A percentile compares a stretch with the other conserved stretches of the same genome.
These are phyloP conservation scores for Aphidius ervi DNA, from an alignment of 1,140 invertebrate species.

Conservation along the genomic window DNA sequence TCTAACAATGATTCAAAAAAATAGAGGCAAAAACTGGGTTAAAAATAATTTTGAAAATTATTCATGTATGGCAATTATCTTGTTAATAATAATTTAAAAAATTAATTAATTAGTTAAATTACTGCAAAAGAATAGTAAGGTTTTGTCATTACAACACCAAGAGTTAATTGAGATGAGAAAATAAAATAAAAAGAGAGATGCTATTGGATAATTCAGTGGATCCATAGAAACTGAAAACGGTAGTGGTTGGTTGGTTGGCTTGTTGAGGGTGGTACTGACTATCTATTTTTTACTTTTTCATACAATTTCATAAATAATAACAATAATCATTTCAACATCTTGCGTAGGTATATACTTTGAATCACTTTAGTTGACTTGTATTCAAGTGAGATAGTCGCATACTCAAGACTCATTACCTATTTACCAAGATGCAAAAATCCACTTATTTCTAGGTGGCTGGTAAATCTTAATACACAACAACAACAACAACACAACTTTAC, in stretches of 20 bases:
- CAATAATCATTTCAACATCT: not conserved
- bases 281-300: not conserved
- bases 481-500: not conserved
- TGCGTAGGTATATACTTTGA: not conserved
- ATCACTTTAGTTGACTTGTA: not conserved
- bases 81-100: no score
- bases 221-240: constrained; percentile 17
- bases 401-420: constrained; percentile 37
- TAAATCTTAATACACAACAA: not conserved
- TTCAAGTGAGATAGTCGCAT: not conserved
- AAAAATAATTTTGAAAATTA: no score
- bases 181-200: not conserved
- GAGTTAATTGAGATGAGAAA: not conserved
- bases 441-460: constrained; percentile 33
- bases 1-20: no score
- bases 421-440: constrained; percentile 38
- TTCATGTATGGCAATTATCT: no score
- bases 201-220: not conserved
- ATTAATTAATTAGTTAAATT: no score
- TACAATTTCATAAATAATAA: not conserved
- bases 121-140: no score
- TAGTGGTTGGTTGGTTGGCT: constrained; percentile 13
- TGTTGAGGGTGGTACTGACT: constrained; percentile 14
- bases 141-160: no score
- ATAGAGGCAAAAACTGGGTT: no score